These are phyloP conservation scores for Zosterops pallidus DNA, from an alignment of 2,113 vertebrate species.

Conservation along the genomic window DNA sequence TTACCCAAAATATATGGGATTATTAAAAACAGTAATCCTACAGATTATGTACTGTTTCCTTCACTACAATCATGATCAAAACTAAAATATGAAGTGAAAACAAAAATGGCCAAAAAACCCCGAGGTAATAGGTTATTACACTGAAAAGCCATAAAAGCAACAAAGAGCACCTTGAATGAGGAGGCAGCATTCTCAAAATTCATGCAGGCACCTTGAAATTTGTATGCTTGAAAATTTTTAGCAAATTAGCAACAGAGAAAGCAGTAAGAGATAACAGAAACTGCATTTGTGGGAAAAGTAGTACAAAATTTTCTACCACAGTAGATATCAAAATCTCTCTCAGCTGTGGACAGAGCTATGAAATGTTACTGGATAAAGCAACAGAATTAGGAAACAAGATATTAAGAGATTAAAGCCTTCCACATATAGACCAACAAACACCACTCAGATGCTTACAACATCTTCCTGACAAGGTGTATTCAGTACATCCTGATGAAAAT, in stretches of 20 bases:
- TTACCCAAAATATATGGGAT: neutral
- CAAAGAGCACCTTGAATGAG: neutral
- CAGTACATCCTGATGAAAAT: neutral
- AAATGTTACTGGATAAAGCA: slow-evolving; percentile 4
- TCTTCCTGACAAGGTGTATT: neutral
- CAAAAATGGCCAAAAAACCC: neutral
- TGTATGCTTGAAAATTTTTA: neutral
- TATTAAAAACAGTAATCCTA: neutral
- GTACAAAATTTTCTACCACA: neutral
- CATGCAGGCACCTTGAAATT: neutral
- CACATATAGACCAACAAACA: neutral
- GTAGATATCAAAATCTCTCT: slow-evolving; percentile 8
- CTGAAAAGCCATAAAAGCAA: neutral
- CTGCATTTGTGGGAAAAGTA: neutral
- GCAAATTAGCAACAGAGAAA: neutral
- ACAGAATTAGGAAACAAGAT: slow-evolving; percentile 37
- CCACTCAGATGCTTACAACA: neutral
- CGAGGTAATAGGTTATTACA: neutral
- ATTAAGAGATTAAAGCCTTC: slow-evolving; percentile 16
- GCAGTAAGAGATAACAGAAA: neutral
- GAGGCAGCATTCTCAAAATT: neutral
- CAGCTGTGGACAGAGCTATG: slow-evolving; percentile 22
- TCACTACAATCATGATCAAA: neutral
- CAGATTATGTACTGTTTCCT: neutral
- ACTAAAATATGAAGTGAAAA: neutral